Evolutionary conservation across 2,797 vertebrate genomes (phyloP).

Genomic region (Siniperca obscura): DNA sequence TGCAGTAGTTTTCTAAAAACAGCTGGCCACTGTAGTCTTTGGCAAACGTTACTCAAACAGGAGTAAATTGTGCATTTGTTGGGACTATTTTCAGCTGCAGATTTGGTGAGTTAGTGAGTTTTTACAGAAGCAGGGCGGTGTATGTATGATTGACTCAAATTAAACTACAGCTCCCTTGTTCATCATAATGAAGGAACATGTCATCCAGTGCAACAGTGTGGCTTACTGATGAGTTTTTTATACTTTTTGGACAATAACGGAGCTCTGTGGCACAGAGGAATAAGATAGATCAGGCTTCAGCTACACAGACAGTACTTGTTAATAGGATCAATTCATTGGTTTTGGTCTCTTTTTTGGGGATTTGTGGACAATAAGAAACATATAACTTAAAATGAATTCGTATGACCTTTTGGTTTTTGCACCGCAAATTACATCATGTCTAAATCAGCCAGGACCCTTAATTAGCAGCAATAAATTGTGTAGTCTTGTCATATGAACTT

Average conservation of each 20-base stretch:
- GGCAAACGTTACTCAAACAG: neutral
- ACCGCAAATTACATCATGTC: conserved; percentile 4
- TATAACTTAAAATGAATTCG: neutral
- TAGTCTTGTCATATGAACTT: conserved; percentile 37
- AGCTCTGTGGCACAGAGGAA: neutral
- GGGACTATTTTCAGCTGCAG: neutral
- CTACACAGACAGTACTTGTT: neutral
- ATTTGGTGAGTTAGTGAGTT: neutral
- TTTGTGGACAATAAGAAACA: conserved; percentile 4
- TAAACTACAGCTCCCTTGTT: neutral
- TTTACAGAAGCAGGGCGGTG: neutral
- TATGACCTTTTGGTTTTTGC: neutral
- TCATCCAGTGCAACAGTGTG: neutral
- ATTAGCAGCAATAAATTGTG: conserved; percentile 30
- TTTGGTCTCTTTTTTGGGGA: neutral
- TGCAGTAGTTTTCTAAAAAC: neutral
- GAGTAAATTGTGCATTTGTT: neutral
- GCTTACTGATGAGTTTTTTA: neutral
- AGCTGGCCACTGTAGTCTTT: neutral
- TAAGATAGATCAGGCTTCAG: neutral
- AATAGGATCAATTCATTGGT: neutral
- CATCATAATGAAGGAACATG: neutral
- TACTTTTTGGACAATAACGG: neutral
- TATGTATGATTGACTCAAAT: neutral
- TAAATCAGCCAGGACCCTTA: conserved; percentile 6